phyloP scores from a whole-genome alignment of 2,797 vertebrate genomes.

The Eupleurogrammus muticus region DNA sequence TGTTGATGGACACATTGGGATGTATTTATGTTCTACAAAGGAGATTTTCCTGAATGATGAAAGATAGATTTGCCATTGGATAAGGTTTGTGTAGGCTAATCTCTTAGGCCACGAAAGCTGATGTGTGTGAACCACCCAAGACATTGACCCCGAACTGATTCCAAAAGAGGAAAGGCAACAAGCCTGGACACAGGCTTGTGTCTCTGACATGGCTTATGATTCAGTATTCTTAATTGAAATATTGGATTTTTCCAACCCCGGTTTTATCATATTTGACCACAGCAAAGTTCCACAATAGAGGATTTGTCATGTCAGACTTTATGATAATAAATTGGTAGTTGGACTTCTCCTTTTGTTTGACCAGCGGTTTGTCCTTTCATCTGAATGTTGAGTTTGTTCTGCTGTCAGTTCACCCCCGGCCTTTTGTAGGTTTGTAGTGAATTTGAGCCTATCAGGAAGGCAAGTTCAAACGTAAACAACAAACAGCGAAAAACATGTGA shows the following conservation, averaged over 20 bases:
- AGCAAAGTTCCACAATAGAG: conserved; percentile 30
- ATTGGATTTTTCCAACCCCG: conserved; percentile 31
- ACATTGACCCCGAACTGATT: conserved; percentile 49
- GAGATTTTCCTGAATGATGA: conserved; percentile 77
- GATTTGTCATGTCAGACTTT: conserved; percentile 26
- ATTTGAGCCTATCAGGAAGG: conserved; percentile 56
- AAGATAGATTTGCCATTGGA: conserved; percentile 77
- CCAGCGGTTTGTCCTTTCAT: conserved; percentile 56
- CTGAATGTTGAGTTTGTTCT: conserved; percentile 45
- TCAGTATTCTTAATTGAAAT: conserved; percentile 47
- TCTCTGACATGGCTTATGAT: conserved; percentile 63
- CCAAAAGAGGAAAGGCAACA: conserved; percentile 46
- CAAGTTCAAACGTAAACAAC: conserved; percentile 46
- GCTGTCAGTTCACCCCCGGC: conserved; percentile 52
- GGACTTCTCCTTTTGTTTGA: conserved; percentile 47
- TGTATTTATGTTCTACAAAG: conserved; percentile 86
- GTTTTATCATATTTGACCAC: conserved; percentile 42
- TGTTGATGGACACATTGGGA: conserved; percentile 85
- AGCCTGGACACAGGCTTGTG: conserved; percentile 24
- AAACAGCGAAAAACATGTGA: conserved; percentile 17
- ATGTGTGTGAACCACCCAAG: conserved; percentile 60
- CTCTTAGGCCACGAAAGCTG: conserved; percentile 59
- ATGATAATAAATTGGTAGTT: conserved; percentile 33
- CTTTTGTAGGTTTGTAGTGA: conserved; percentile 44
- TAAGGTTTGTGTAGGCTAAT: conserved; percentile 73